These are phyloP conservation scores for Thripadectes ignobilis DNA, from an alignment of 2,797 vertebrate genomes.

Conservation along the genomic window DNA sequence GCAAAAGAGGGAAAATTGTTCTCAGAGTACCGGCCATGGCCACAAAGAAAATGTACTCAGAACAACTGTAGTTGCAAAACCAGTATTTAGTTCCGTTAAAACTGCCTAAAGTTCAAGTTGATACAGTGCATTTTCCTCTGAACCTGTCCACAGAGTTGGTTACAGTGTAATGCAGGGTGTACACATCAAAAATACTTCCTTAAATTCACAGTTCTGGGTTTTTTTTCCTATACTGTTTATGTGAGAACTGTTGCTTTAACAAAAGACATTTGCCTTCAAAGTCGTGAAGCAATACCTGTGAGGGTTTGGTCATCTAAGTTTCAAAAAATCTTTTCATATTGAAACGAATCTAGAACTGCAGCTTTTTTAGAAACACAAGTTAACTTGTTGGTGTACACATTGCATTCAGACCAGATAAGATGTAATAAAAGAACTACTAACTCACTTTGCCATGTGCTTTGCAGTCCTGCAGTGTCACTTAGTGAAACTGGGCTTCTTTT, in stretches of 20 bases:
- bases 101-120: not conserved
- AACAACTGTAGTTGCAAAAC: not conserved
- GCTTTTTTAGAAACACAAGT: not conserved
- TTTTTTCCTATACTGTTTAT: not conserved
- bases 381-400: not conserved
- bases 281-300: not conserved
- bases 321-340: not conserved
- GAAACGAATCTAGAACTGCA: not conserved
- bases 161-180: not conserved
- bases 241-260: not conserved
- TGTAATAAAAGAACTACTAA: not conserved
- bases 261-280: not conserved
- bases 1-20: not conserved
- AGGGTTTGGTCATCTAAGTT: not conserved
- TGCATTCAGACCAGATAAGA: not conserved
- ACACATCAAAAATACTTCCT: not conserved
- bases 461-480: not conserved
- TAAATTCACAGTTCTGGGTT: fast-evolving
- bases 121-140: not conserved
- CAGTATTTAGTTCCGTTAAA: not conserved
- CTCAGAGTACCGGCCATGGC: not conserved
- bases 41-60: not conserved
- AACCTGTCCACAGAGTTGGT: not conserved
- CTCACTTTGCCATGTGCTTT: not conserved
- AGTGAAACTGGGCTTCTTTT: not conserved